Evolutionary conservation across 2,888 invertebrate genomes (phyloP), one percentile per base, ranked within the genome.

Genomic region (Pelosia muscerda): DNA sequence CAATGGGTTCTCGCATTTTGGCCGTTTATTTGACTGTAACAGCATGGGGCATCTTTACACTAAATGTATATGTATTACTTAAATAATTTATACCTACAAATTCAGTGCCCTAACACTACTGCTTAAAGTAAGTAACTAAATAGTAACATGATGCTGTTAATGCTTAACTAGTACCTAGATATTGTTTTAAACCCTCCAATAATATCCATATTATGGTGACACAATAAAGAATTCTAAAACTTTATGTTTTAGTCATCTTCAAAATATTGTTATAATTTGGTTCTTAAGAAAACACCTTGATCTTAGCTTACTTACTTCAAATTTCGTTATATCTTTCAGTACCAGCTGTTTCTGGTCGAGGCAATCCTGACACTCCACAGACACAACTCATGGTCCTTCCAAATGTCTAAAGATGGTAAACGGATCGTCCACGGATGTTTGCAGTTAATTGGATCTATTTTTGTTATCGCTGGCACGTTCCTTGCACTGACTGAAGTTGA

Each of bases 401-500:
- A 92, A 73, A 81, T 95, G 63, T 89, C 91, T 2, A 86, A 83
- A 23, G 92, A 94, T 60, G 90, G 88, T 23, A 93, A 92, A 74
- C 88, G 92, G 23, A 87, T 93, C 5, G 86, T 96, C 1, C 96
- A 96, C 77, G 95, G 95, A 77, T 90, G 95, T 65, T 86, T 96
- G 9, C 96, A 96, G 75, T 86, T 94, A 0, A 85, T 95, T 8
- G 96, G 96, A 0, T 86, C 95, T 0, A 56, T 93, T 23, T 93
- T 95, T 77, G 95, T 93, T 56, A 88, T 96, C 6, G 91, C 92
- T 19, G 96, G 96, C 2, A 93, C 95, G 1, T 94, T 95, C 79
- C 87, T 94, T 0, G 89, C 91, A 9, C 85, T 95, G 58, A 88
- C 95, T 26, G 90, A 91, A 71, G 88, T 88, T 28, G 72, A 89